A percentile compares a stretch with the other conserved stretches of the same genome.
These are phyloP conservation scores for Heliconius ethilla DNA, from an alignment of 2,888 invertebrate species.

Conservation along the genomic window DNA sequence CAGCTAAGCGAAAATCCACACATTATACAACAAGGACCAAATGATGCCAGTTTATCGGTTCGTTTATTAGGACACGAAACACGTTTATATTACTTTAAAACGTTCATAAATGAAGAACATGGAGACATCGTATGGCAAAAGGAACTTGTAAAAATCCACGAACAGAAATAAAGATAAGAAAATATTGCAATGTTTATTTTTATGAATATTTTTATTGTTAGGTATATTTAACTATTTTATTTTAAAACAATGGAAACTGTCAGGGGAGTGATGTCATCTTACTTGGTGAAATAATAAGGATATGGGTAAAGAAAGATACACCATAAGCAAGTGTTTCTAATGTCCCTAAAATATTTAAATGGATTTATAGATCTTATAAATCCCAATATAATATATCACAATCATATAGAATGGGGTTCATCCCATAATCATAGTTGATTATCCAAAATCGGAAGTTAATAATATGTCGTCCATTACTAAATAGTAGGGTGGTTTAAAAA, in stretches of 20 bases:
- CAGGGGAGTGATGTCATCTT: too few species aligned
- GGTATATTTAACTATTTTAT: background rate
- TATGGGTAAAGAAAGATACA: background rate
- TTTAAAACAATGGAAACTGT: background rate
- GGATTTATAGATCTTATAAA: background rate
- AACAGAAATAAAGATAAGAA: background rate
- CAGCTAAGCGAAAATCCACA: background rate
- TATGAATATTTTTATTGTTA: background rate
- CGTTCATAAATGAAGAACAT: background rate
- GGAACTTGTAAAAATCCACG: background rate
- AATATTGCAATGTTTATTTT: background rate
- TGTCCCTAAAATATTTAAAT: background rate
- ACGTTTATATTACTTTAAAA: background rate
- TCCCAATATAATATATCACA: background rate
- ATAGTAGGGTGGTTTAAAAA: background rate
- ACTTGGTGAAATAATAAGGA: too few species aligned
- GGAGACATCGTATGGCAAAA: background rate
- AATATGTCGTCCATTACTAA: conserved; percentile 1
- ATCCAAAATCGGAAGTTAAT: background rate
- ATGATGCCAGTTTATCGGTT: background rate
- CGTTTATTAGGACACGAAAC: conserved; percentile 3
- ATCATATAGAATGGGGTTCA: background rate
- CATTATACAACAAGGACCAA: background rate
- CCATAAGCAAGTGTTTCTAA: background rate
- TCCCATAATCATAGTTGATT: background rate